Evolutionary conservation across 1,140 invertebrate species (phyloP), one percentile per base, ranked within the genome.

Genomic region (Pachyrhynchus sulphureomaculatus): DNA sequence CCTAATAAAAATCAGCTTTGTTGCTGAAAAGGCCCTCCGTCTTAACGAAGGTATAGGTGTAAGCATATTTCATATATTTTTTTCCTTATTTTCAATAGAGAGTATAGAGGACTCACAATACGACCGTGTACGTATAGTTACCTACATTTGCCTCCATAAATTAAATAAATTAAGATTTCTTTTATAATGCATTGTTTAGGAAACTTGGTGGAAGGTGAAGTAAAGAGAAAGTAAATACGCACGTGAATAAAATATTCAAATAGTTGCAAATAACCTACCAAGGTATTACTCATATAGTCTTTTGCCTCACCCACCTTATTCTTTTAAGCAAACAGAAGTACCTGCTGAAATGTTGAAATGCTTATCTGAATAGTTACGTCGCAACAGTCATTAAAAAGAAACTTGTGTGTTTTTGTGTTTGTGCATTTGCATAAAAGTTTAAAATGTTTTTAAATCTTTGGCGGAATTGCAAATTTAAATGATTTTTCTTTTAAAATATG

Each of bases 161-260:
- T 29, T 9, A 2, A 29, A 9, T 26, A 26, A 26, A 41, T 9
- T 4, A 9, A 37, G 10, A 13, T 36, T 52, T 21, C 17, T 52
- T 56, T 56, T n/a, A 24, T n/a, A 26, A 17, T 33, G 5, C 13
- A 51, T 61, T 53, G 58, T 61, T 61, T 61, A 61, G 53, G 53
- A 45, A 32, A 45, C 39, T 53, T 59, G 34, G 57, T 45, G 47
- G 58, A 61, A 61, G 58, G 42, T 33, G 60, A 56, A 47, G 41
- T 44, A 54, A 68, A 65, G 69, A 68, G 69, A 70, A 70, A 68
- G 67, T 67, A 70, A 68, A 52, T 57, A 60, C 67, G 68, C 69
- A 71, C 69, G 67, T 71, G 69, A 71, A 71, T 65, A 66, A 68
- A 71, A 69, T 71, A 69, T 71, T 71, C 67, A 70, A 70, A 70